Conservation (phyloP, 2,888 invertebrate genomes). For the Tipula helvola region DNA sequence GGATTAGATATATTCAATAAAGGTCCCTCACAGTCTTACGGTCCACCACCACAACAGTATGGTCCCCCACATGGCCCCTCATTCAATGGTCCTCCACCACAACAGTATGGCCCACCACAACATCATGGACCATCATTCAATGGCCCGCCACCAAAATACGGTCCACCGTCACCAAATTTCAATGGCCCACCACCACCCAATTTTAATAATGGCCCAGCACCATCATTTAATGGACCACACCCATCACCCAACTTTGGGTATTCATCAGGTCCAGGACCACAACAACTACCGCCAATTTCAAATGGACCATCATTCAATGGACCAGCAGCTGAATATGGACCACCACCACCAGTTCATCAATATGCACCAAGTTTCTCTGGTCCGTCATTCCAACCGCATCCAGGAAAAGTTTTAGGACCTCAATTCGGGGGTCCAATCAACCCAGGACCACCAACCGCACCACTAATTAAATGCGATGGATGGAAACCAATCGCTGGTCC, state of each 20-base stretch:
- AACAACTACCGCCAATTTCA: slow-evolving; percentile 8
- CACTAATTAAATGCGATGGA: slow-evolving; percentile 67
- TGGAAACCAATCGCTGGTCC: slow-evolving; percentile 77
- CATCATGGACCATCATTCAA: slow-evolving; percentile 22
- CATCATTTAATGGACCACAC: neutral
- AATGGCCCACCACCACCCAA: slow-evolving; percentile 16
- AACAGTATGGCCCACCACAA: slow-evolving; percentile 22
- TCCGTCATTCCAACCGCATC: slow-evolving; percentile 8
- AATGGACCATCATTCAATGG: slow-evolving; percentile 42
- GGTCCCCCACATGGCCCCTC: slow-evolving; percentile 31
- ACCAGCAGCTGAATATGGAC: slow-evolving; percentile 14
- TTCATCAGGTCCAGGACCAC: slow-evolving; percentile 11
- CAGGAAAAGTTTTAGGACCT: neutral
- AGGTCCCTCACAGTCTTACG: slow-evolving; percentile 7
- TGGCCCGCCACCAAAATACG: slow-evolving; percentile 20
- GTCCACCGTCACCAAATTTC: slow-evolving; percentile 22
- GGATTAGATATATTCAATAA: neutral
- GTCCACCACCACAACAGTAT: slow-evolving; percentile 28
- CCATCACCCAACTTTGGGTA: neutral
- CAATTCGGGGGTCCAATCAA: slow-evolving; percentile 24
- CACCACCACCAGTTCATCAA: slow-evolving; percentile 27
- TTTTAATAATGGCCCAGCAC: neutral
- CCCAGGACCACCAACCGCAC: slow-evolving; percentile 61
- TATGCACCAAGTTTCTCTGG: slow-evolving; percentile 22
- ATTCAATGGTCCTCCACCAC: slow-evolving; percentile 27